Percentiles rank a stretch among this genome's conserved stretches.
phyloP scores from a whole-genome alignment of 2,113 vertebrate species.

The Planiliza haematocheilus region DNA sequence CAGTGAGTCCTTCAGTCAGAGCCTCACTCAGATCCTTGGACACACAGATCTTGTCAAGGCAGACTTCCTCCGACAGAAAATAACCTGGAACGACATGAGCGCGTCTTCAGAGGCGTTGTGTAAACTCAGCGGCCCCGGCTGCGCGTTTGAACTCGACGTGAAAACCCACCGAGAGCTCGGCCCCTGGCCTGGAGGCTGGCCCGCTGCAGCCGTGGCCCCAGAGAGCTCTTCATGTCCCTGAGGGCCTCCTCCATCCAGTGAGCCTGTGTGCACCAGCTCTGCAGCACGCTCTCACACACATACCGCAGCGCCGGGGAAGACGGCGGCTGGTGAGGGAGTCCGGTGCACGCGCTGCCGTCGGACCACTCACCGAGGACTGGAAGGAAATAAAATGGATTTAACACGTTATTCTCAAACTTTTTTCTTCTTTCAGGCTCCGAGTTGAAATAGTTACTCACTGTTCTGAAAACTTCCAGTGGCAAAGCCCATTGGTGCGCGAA shows the following conservation, averaged over 20 bases:
- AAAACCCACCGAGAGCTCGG: constrained; percentile 83
- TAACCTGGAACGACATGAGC: constrained; percentile 77
- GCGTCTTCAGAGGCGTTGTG: background rate
- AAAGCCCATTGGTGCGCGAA: constrained; percentile 83
- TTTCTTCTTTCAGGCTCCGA: no score
- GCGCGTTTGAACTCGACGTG: background rate
- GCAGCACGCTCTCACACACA: constrained; percentile 79
- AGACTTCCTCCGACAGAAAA: constrained; percentile 83
- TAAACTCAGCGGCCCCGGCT: no score
- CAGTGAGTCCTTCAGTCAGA: constrained; percentile 83
- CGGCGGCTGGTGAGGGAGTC: background rate
- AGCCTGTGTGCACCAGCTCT: constrained; percentile 83
- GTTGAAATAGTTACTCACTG: constrained; percentile 78
- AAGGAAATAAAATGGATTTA: background rate
- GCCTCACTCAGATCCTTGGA: constrained; percentile 77
- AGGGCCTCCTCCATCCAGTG: constrained; percentile 85
- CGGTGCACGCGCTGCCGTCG: constrained; percentile 10
- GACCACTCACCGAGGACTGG: constrained; percentile 90
- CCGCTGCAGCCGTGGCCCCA: constrained; percentile 74
- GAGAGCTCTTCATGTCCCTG: constrained; percentile 70
- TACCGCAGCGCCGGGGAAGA: constrained; percentile 74
- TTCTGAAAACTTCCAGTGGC: constrained; percentile 88
- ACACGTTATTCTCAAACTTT: no score
- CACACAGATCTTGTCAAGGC: constrained; percentile 57
- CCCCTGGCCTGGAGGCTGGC: constrained; percentile 77